Evolutionary conservation across 2,797 vertebrate species (phyloP), one percentile per base, ranked within the genome.

Genomic region (Clarias pachynema): DNA sequence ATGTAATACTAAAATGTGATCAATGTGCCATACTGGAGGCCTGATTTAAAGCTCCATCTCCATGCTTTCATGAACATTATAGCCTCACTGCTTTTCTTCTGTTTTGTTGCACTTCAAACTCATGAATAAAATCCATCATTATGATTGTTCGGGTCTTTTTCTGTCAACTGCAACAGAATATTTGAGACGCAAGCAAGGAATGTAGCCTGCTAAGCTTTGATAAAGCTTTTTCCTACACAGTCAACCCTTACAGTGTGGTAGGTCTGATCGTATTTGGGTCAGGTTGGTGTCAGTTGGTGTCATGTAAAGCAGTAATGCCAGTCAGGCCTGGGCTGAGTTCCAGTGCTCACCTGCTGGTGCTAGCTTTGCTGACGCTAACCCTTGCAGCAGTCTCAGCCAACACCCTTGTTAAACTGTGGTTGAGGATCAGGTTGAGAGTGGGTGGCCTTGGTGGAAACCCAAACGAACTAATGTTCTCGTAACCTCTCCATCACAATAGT

Each of bases 401-500:
- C 66, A 57, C 20, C 34, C 40, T 70, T 59, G 37, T 84, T 60
- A 83, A 66, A 79, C 81, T 77, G 75, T 79, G 81, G 65, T 82
- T 26, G 49, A 24, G 80, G 59, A 56, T 59, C 74, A 63, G 60
- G 73, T 31, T 57, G 73, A 63, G 79, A 62, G 40, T 87, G 85
- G 88, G 85, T 86, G 86, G 83, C 85, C 86, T 86, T 85, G 85
- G 75, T 86, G 63, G 9, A 60, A 82, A 82, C 75, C 82, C 75
- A 68, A 86, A 59, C 24, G n/a, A 73, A 31, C 53, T 8, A 79
- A 84, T 37, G 40, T 72, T 62, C 57, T 37, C n/a, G 5, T 34
- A 83, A 74, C 24, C 75, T 84, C 57, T 79, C 31, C 73, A 78
- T 59, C 44, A 44, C 34, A 66, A 53, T 31, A 22, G 59, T n/a